Evolutionary conservation across 1,140 invertebrate genomes (phyloP).

Genomic region (Drosophila mayri): DNA sequence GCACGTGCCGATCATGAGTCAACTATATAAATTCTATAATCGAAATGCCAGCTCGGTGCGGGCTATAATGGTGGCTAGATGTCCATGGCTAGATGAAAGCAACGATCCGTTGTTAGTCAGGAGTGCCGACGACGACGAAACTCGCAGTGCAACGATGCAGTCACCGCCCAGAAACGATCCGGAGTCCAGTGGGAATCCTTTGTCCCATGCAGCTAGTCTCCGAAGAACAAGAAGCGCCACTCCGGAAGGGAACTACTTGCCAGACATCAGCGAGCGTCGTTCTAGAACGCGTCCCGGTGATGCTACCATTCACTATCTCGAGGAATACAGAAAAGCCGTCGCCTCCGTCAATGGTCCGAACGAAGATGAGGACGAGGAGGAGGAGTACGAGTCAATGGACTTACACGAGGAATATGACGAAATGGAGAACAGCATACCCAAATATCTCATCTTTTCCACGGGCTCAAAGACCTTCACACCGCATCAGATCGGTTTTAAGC

Average conservation of each 20-base stretch:
- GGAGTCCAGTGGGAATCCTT: conserved; percentile 52
- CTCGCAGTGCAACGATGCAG: background rate
- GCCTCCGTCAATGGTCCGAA: conserved; percentile 21
- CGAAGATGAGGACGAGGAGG: conserved; percentile 59
- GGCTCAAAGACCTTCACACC: conserved; percentile 94
- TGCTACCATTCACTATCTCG: conserved; percentile 72
- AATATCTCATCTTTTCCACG: conserved; percentile 94
- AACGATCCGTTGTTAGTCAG: conserved; percentile 64
- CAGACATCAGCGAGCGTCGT: conserved; percentile 62
- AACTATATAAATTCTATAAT: conserved; percentile 93
- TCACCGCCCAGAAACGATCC: conserved; percentile 5
- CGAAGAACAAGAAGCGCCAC: conserved; percentile 55
- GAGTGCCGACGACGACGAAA: background rate
- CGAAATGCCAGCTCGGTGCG: conserved; percentile 90
- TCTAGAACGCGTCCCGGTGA: conserved; percentile 51
- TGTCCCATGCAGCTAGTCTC: conserved; percentile 67
- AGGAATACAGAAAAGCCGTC: conserved; percentile 68
- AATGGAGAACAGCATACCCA: conserved; percentile 86
- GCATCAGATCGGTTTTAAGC: conserved; percentile 95
- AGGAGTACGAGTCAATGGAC: conserved; percentile 65
- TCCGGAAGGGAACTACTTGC: conserved; percentile 67
- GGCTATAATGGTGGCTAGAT: conserved; percentile 84
- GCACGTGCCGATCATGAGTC: conserved; percentile 92
- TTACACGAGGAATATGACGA: conserved; percentile 84
- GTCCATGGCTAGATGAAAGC: conserved; percentile 79